Evolutionary conservation across 2,888 invertebrate species (phyloP), one percentile per base, ranked within the genome.

Genomic region (Disparrhopalites patrizii): DNA sequence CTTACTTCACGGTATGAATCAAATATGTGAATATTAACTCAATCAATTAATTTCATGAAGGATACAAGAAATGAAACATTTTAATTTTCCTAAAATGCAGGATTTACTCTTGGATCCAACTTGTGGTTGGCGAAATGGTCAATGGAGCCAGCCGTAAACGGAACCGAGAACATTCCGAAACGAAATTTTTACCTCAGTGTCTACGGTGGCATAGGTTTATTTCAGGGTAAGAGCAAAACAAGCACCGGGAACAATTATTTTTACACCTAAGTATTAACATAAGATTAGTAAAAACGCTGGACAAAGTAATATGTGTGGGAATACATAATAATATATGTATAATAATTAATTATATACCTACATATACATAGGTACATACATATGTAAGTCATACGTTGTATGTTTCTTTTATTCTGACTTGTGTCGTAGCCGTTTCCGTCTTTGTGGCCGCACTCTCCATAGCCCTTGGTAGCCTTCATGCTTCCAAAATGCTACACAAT

Each of bases 181-280:
- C 63, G 77, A 43, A 75, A 78, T 71, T 67, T 75, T 50, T 77
- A 79, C 65, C 70, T 80, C 25, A 77, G 77, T 4, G 76, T 80
- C n/a, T 80, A 79, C 70, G 79, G 77, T 8, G 77, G 72, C 31
- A 69, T 80, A 2, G 79, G 79, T 18, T 75, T 76, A 65, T 75
- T 72, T 4, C 79, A 79, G 74, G 77, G 77, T 77, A 64, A 70
- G 68, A 65, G 4, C 25, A 36, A 57, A 36, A 4, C n/a, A 5
- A 2, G 5, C 13, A n/a, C 20, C 4, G 23, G 51, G 23, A 51
- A n/a, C n/a, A n/a, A n/a, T n/a, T n/a, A n/a, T n/a, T n/a, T n/a
- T n/a, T n/a, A n/a, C n/a, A n/a, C 27, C n/a, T 18, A 51, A 10
- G 18, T 67, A 30, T 23, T n/a, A 23, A 51, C 50, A 20, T 23